Percentiles rank a stretch among this genome's conserved stretches.
phyloP scores from a whole-genome alignment of 2,113 vertebrate species.

The Macaca mulatta region DNA sequence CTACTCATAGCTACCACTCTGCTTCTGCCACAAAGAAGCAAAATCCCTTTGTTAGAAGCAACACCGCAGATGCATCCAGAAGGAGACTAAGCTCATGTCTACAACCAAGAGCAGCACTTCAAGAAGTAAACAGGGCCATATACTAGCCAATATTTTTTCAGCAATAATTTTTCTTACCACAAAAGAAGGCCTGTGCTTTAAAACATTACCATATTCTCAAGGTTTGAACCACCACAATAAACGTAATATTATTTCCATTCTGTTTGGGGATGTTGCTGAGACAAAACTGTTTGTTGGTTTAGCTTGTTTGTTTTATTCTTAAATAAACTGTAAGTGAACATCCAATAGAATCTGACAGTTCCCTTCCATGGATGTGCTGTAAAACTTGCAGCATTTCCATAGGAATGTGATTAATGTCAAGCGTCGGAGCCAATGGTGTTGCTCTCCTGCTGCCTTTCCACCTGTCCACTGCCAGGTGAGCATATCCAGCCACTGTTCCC shows the following conservation, averaged over 20 bases:
- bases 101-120: not conserved
- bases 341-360: constrained; percentile 62
- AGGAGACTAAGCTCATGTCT: not conserved
- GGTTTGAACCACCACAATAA: not conserved
- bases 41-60: constrained; percentile 7
- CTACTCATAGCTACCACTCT: not conserved
- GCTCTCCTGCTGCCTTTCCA: constrained; percentile 81
- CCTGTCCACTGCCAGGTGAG: constrained; percentile 79
- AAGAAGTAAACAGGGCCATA: not conserved
- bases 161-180: not conserved
- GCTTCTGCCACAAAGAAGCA: not conserved
- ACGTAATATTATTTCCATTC: not conserved
- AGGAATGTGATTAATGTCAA: constrained; percentile 84
- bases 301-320: constrained; percentile 29
- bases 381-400: constrained; percentile 75
- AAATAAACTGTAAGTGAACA: constrained; percentile 17
- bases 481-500: constrained; percentile 58
- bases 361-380: constrained; percentile 67
- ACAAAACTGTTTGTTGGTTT: not conserved
- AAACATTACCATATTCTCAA: not conserved
- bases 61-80: not conserved
- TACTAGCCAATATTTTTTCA: not conserved
- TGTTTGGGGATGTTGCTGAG: not conserved
- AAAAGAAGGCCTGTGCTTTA: not conserved
- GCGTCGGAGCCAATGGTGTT: constrained; percentile 51